Base-by-base conservation (phyloP, 1,140 invertebrate genomes). In the Telenomus remus region DNA sequence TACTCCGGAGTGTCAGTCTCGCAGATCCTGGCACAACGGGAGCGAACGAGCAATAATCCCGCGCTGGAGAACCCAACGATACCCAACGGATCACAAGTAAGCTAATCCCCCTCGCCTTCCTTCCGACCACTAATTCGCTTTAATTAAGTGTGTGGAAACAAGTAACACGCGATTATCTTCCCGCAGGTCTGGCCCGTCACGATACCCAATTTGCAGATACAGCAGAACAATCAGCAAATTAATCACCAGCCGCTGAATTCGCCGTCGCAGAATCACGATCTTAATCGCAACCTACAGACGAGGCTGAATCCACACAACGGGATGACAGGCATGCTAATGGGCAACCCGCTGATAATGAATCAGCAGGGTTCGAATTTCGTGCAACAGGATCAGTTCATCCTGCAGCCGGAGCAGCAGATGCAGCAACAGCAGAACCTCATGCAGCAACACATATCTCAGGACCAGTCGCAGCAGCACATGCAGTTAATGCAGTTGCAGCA, bases 21-120 rank as follows among this genome's bases (percentile, higher is more conserved):
- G 33, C 92, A 92, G 84, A 86, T 93, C 65, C 87, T 92, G 83
- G 91, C 91, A 37, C 92, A 92, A 79, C 88, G 90, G 56, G 92
- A 93, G 82, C 84, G 82, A 84, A 79, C 85, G 54, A 79, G 86
- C 71, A 80, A 78, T 11, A 76, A 86, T 61, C 81, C 81, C 14
- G 80, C 83, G 60, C 77, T 84, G 61, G 84, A 85, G 57, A 79
- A 75, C 48, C 80, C 80, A 51, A 68, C 84, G 48, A 59, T 81
- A 60, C 59, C 81, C 55, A 84, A 86, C 79, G 83, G 81, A 78
- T 81, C 84, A 69, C 85, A 88, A 82, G 86, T 88, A 86, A 83
- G 80, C 19, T 27, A 27, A 27, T 27, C 19, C 19, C 19, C 19
- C 19, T n/a, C n/a, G n/a, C n/a, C 19, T 27, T 27, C 19, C n/a